These are phyloP conservation scores for Syrrhaptes paradoxus DNA, from an alignment of 2,113 vertebrate species.

Conservation along the genomic window DNA sequence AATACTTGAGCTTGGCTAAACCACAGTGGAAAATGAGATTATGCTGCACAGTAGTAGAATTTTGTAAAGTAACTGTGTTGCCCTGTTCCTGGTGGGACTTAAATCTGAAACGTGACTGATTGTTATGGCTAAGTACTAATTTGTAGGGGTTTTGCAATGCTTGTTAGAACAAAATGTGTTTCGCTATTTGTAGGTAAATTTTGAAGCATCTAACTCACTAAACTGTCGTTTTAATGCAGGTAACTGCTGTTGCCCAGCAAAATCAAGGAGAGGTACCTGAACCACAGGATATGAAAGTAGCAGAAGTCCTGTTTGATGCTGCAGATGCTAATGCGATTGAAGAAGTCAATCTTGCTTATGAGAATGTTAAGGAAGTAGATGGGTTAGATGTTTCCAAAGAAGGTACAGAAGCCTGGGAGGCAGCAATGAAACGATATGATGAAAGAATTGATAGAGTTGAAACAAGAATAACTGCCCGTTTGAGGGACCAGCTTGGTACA, in stretches of 20 bases:
- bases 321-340: conserved; percentile 98
- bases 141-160: not conserved
- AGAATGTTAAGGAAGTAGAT: conserved; percentile 98
- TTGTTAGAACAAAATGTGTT: not conserved
- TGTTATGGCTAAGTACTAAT: not conserved
- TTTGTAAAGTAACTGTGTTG: not conserved
- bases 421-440: conserved; percentile 96
- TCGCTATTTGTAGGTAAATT: not conserved
- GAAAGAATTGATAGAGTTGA: conserved; percentile 97
- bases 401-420: conserved; percentile 97
- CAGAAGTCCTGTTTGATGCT: conserved; percentile 95
- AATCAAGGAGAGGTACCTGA: conserved; percentile 92
- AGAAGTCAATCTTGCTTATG: conserved; percentile 97
- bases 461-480: conserved; percentile 95
- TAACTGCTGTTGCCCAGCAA: conserved; percentile 93
- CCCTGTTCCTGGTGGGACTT: not conserved
- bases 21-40: not conserved
- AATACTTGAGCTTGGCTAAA: not conserved
- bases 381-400: conserved; percentile 98
- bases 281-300: conserved; percentile 94
- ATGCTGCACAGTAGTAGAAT: not conserved
- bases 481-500: conserved; percentile 95
- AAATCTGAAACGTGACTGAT: not conserved
- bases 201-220: not conserved
- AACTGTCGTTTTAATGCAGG: conserved; percentile 71